Base-by-base conservation (phyloP, 2,888 invertebrate species). In the Hirudinaria manillensis region DNA sequence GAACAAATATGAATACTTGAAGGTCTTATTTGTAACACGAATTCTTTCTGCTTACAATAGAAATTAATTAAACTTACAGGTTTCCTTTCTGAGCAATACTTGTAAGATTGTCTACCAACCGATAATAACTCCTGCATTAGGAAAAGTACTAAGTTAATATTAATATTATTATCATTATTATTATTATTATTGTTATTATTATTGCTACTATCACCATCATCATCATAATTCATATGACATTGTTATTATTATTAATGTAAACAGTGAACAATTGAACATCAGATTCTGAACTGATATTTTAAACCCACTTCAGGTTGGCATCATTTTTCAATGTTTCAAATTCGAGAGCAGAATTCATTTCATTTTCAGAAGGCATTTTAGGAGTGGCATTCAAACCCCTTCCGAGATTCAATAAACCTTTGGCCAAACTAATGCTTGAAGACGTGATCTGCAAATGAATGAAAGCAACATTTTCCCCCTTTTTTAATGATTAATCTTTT, bases 41-140 rank as follows among this genome's bases (percentile, higher is more conserved):
- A 45, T 45, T 45, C 13, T 10, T 45, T 45, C 10, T 6, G 3
- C 10, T 36, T 10, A 36, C 68, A 21, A 71, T n/a, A 34, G 10
- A n/a, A 34, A 34, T 6, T 24, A 21, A n/a, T 88, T 24, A 74
- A 77, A 83, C 87, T 86, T 79, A 86, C 85, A 87, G 79, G 68
- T 82, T 83, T 70, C 85, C 84, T 77, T 80, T 80, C 51, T 83
- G 82, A 56, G 86, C 80, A 21, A 83, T 79, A 72, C 80, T 78
- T 29, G 82, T 84, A 32, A 85, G 81, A 36, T 80, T 82, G 70
- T 82, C 78, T 0, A 82, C 81, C 77, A 84, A 80, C 68, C 80
- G 78, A 56, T 78, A 77, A 77, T 86, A 87, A 76, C 80, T 75
- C 71, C 83, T 83, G 80, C 3, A 80, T 80, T 10, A 27, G 45